Base-by-base conservation (phyloP, 2,113 vertebrate species). In the Paradisaea rubra region DNA sequence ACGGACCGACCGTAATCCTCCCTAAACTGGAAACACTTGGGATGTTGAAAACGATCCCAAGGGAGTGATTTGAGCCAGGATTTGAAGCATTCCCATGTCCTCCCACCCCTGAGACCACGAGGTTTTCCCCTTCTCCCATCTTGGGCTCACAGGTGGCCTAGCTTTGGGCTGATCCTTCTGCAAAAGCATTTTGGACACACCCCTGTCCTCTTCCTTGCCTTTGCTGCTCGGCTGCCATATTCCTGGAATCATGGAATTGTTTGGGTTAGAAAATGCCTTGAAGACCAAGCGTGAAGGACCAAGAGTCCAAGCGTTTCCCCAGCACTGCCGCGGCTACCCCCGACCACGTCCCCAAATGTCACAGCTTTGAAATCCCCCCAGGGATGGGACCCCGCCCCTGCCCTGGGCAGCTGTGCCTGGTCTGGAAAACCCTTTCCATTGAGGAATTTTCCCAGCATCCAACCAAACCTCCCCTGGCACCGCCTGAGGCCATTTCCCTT, bases 291-390 rank as follows among this genome's bases (percentile, higher is more conserved):
- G n/a, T n/a, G n/a, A n/a, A n/a, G n/a, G 44, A 33, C 11, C 83
- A 17, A 9, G 5, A 52, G 71, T 7, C 52, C 30, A 8, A 15
- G 33, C 1, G 0, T 31, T 31, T 45, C 15, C n/a, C n/a, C 59
- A n/a, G 44, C 35, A 6, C 64, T 28, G 24, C 44, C 65, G 28
- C 17, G 42, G 28, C 42, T 53, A 41, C 42, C 60, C 60, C 49
- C 21, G 7, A 9, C 25, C 13, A 1, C 6, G 53, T 44, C 63
- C 82, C 72, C 83, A 22, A 1, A 5, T 31, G 44, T 2, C 61
- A 50, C 61, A 50, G 50, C 52, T 31, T 3, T 57, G 70, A 42
- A 57, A 50, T 5, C 9, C 16, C 15, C 10, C 18, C 50, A 20
- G 15, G 4, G 30, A 15, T 35, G 35, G 44, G 25, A 66, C 9